These are phyloP conservation scores for Epinephelus moara DNA, from an alignment of 2,113 vertebrate genomes.

Conservation along the genomic window DNA sequence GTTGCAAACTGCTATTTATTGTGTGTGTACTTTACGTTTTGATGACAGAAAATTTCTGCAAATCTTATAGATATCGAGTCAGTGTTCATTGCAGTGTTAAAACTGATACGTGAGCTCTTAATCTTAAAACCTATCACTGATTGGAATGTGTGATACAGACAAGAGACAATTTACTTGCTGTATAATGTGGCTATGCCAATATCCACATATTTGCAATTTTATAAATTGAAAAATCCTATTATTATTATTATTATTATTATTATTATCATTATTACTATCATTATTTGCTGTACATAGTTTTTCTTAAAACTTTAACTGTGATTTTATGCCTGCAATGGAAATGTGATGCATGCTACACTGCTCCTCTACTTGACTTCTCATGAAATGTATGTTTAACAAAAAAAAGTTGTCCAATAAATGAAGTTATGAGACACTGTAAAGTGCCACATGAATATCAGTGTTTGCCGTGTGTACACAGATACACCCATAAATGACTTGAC, in stretches of 20 bases:
- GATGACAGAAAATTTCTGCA: conserved; percentile 53
- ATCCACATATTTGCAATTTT: conserved; percentile 76
- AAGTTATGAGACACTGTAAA: conserved; percentile 59
- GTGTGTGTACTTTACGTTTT: conserved; percentile 72
- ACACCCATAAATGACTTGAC: conserved; percentile 8
- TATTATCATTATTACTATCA: conserved; percentile 46
- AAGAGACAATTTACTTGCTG: conserved; percentile 52
- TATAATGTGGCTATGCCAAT: conserved; percentile 65
- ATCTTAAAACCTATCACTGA: conserved; percentile 48
- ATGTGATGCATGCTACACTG: conserved; percentile 82
- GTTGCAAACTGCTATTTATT: conserved; percentile 71
- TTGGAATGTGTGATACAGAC: conserved; percentile 61
- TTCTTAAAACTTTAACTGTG: conserved; percentile 76
- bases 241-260: conserved; percentile 51
- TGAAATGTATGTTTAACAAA: conserved; percentile 79
- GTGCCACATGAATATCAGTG: conserved; percentile 60
- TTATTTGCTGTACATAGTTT: conserved; percentile 77
- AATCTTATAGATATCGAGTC: conserved; percentile 66
- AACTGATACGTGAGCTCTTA: conserved; percentile 59
- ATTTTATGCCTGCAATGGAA: conserved; percentile 82
- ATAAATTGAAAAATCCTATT: conserved; percentile 62
- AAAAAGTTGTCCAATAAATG: conserved; percentile 74
- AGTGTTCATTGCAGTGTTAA: conserved; percentile 81
- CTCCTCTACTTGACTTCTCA: conserved; percentile 78
- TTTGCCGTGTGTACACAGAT: conserved; percentile 35